Evolutionary conservation across 2,113 vertebrate species (phyloP).

Genomic region (Dunckerocampus dactyliophorus): DNA sequence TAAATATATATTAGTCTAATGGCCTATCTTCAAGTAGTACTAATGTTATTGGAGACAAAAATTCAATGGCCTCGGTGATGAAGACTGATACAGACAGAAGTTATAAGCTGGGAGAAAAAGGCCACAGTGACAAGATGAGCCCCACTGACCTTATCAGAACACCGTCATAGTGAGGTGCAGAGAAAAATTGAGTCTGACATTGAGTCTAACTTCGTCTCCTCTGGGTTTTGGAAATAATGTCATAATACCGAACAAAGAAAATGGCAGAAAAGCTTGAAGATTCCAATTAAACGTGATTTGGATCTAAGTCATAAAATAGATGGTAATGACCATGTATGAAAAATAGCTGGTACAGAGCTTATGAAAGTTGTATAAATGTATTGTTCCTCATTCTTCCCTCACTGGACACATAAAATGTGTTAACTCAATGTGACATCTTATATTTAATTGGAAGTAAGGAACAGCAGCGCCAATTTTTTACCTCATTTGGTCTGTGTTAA

Average conservation of each 20-base stretch:
- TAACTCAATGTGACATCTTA: background rate
- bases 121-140: slow-evolving; percentile 48
- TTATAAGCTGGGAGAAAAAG: slow-evolving; percentile 57
- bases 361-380: slow-evolving; percentile 6
- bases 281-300: slow-evolving; percentile 38
- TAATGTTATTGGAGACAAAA: slow-evolving; percentile 61
- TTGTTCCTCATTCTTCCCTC: background rate
- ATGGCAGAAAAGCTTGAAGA: slow-evolving; percentile 16
- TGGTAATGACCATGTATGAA: slow-evolving; percentile 32
- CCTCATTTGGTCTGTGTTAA: background rate
- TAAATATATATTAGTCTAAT: slow-evolving; percentile 48
- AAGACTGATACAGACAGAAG: slow-evolving; percentile 57
- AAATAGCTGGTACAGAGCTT: slow-evolving; percentile 6
- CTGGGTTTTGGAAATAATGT: slow-evolving; percentile 37
- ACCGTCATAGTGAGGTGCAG: slow-evolving; percentile 33
- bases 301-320: slow-evolving; percentile 49
- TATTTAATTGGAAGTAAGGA: background rate
- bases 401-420: background rate
- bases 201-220: slow-evolving; percentile 34
- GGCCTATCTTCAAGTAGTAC: slow-evolving; percentile 29
- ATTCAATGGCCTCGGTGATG: slow-evolving; percentile 47
- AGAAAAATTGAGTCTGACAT: slow-evolving; percentile 49
- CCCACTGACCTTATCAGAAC: slow-evolving; percentile 64
- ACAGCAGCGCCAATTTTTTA: background rate
- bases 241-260: slow-evolving; percentile 48